Base-by-base conservation (phyloP, 92 coral and sea anemone genomes). In the Porites divaricata region DNA sequence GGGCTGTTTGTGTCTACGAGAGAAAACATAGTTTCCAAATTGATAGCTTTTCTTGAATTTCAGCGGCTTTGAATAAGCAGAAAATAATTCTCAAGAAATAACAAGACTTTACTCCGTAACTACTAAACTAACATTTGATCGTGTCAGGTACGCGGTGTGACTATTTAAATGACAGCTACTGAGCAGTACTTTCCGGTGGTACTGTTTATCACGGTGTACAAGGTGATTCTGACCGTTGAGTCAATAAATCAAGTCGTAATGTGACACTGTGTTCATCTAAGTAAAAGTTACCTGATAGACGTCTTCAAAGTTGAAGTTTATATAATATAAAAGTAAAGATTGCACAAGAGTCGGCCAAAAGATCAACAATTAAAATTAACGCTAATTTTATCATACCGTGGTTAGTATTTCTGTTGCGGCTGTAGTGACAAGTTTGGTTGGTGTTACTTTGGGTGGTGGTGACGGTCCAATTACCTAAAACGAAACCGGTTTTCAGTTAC, bases 391-490 rank as follows among this genome's bases (percentile, higher is more conserved):
- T 57, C 79, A 72, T 62, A 82, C 86, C 70, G 21, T 56, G 45
- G 79, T 82, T 72, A 52, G 79, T 82, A 13, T 49, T 11, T 49
- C 78, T 70, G 85, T 1, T 21, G 58, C 72, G 61, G 20, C 21
- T 72, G 77, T 70, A 2, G 14, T 35, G 10, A 12, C n/a, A 23
- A 28, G 50, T 62, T 45, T 41, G 13, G 41, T 2, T 74, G 45
- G 4, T 35, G 45, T 35, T 35, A 35, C 59, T 76, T 58, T 61
- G n/a, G 73, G n/a, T 4, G 86, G 51, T 58, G 79, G 71, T 1
- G 79, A 72, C 48, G 86, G 86, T 45, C 79, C 86, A 14, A 61
- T 35, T 9, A 23, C 58, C 86, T 82, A 5, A 48, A 73, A 72
- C 48, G 48, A 82, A 24, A 81, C 59, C 1, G 26, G 41, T 51